Evolutionary conservation across 2,797 vertebrate genomes (phyloP), one percentile per base, ranked within the genome.

Genomic region (Sebastes steindachneri): DNA sequence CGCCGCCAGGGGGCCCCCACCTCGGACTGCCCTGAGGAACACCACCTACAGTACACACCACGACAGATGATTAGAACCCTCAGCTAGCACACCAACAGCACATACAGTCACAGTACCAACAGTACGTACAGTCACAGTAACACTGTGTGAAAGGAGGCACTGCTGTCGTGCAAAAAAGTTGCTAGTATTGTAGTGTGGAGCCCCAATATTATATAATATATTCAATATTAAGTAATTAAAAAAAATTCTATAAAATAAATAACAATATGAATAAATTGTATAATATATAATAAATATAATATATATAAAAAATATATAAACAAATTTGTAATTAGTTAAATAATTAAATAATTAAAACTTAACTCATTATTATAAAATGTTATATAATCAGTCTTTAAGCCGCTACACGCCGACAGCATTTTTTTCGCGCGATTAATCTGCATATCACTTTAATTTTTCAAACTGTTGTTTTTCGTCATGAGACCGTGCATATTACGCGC

Each of bases 31-130:
- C 89, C 69, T 81, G 86, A 53, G 86, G 80, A 70, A 83, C 77
- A 5, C 90, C 87, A 5, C 93, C 96, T 96, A 31, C n/a, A 64
- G 41, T 41, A 41, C 37, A 41, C 1, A 88, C 4, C 35, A 75
- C 2, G 48, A 59, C 17, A 62, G 7, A 1, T 19, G 31, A 9
- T 25, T n/a, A 9, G 29, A 31, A 4, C 11, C 9, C 2, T 33
- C 25, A 33, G 15, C 5, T 3, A 29, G 14, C 3, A 55, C 4
- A 14, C 14, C 1, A 45, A 9, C 2, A 5, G 9, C 4, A 4
- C 23, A 14, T 7, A 25, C 7, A 23, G 48, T 53, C 21, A 55
- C 15, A 29, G 7, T 11, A 66, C 31, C 23, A 26, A 5, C 17
- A n/a, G 23, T 5, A 33, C 31, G 0, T 33, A 33, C 10, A 35